These are phyloP conservation scores for Drosophila neoperkinsi DNA, from an alignment of 2,888 invertebrate genomes.

Conservation along the genomic window DNA sequence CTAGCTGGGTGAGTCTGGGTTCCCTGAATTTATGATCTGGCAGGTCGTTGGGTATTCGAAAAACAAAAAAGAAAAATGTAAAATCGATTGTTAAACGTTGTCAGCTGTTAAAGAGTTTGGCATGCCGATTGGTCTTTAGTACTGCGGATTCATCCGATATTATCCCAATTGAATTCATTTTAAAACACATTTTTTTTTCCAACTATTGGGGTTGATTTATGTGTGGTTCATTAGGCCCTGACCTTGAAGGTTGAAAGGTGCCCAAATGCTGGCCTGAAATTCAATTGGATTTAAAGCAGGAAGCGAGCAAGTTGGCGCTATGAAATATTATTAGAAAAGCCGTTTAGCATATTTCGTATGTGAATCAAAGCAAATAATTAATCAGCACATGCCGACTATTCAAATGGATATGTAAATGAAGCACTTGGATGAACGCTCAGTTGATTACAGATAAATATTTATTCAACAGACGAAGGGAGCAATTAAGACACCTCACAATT, in stretches of 20 bases:
- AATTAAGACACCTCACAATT: not conserved
- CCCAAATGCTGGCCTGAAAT: not conserved
- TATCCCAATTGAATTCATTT: slow-evolving; percentile 16
- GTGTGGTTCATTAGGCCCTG: slow-evolving; percentile 6
- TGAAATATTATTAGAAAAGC: slow-evolving; percentile 2
- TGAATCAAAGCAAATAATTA: slow-evolving; percentile 36
- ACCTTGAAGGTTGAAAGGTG: slow-evolving; percentile 21
- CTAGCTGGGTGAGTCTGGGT: not conserved
- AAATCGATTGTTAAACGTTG: slow-evolving; percentile 77
- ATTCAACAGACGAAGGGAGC: not conserved
- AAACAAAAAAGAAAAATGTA: slow-evolving; percentile 42
- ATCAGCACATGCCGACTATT: slow-evolving; percentile 5
- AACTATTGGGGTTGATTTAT: slow-evolving; percentile 13
- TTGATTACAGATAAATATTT: slow-evolving; percentile 24
- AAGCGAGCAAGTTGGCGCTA: slow-evolving; percentile 3
- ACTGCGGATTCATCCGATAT: not conserved
- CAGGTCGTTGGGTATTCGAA: slow-evolving; percentile 30
- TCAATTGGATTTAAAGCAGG: slow-evolving; percentile 14
- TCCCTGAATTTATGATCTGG: slow-evolving; percentile 69
- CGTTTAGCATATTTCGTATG: slow-evolving; percentile 20
- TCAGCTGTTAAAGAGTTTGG: slow-evolving; percentile 53
- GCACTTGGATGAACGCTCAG: slow-evolving; percentile 23
- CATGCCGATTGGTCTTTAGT: slow-evolving; percentile 3
- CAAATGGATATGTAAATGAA: slow-evolving; percentile 36
- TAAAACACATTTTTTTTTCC: slow-evolving; percentile 21